These are phyloP conservation scores for Dunckerocampus dactyliophorus DNA, from an alignment of 2,113 vertebrate genomes.

Conservation along the genomic window DNA sequence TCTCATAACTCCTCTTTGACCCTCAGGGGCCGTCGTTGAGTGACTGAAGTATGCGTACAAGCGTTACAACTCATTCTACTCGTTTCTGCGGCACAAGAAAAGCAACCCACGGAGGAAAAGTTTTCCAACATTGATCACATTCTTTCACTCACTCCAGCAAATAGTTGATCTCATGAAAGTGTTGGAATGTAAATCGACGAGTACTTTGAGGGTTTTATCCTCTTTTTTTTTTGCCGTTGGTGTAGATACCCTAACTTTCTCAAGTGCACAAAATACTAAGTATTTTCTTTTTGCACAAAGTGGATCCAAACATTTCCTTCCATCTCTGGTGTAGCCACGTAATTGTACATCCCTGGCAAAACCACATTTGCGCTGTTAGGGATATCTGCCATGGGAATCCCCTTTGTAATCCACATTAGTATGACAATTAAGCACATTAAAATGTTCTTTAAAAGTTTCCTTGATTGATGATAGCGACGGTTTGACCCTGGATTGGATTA, in stretches of 20 bases:
- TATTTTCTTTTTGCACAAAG: background rate
- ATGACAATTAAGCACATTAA: too few species aligned
- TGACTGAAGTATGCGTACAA: background rate
- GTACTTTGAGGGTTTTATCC: background rate
- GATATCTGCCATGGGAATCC: too few species aligned
- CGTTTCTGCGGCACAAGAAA: background rate
- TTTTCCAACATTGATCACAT: slow-evolving; percentile 4
- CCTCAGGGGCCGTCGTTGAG: background rate
- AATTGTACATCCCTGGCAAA: slow-evolving; percentile 22
- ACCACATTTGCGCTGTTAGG: too few species aligned
- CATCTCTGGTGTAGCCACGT: slow-evolving; percentile 18
- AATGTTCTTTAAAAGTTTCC: too few species aligned
- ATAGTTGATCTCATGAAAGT: slow-evolving; percentile 6
- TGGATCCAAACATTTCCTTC: slow-evolving; percentile 34
- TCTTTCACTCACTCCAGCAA: slow-evolving; percentile 7
- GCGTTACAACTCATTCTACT: background rate
- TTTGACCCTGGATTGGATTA: too few species aligned
- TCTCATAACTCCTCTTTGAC: background rate
- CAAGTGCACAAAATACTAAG: background rate
- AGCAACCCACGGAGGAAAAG: background rate
- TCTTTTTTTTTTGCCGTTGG: background rate
- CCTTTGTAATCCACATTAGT: too few species aligned
- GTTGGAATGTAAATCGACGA: slow-evolving; percentile 1
- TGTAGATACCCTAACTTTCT: background rate
- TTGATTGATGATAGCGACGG: too few species aligned